Percentiles rank a stretch among this genome's conserved stretches.
phyloP scores from a whole-genome alignment of 2,113 vertebrate species.

The Microtus oregoni region DNA sequence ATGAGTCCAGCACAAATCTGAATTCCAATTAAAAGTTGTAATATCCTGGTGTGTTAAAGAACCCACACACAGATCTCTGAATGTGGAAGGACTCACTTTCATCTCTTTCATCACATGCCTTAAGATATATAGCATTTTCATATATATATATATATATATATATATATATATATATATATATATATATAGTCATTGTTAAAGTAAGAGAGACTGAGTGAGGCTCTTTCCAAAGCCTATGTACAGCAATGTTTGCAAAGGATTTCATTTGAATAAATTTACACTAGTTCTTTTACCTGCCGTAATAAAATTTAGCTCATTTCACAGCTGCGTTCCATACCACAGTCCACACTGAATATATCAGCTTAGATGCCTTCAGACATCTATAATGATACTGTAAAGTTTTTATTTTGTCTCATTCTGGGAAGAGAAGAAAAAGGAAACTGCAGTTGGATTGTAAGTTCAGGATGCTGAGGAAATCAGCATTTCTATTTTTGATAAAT shows the following conservation, averaged over 20 bases:
- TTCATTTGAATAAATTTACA: conserved; percentile 78
- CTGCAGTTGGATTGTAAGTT: conserved; percentile 45
- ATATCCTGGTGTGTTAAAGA: background rate
- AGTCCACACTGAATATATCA: conserved; percentile 66
- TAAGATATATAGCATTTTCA: conserved; percentile 32
- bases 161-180: too few relatives aligned
- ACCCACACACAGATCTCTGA: conserved; percentile 2
- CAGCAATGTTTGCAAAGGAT: conserved; percentile 56
- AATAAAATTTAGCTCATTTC: conserved; percentile 75
- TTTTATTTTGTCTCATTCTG: conserved; percentile 60
- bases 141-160: too few relatives aligned
- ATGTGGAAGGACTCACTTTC: conserved; percentile 46
- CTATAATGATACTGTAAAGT: conserved; percentile 63
- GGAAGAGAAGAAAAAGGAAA: conserved; percentile 56
- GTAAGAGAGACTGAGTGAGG: conserved; percentile 59
- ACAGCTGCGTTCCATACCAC: conserved; percentile 69
- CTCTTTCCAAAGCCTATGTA: conserved; percentile 57
- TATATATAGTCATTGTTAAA: conserved; percentile 38
- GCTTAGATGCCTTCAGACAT: conserved; percentile 69
- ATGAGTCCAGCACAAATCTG: background rate
- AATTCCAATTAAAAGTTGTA: conserved; percentile 57
- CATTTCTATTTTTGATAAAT: conserved; percentile 50
- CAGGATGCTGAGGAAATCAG: conserved; percentile 60
- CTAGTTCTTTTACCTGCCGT: conserved; percentile 68
- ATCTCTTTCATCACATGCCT: conserved; percentile 21